Conservation (phyloP, 2,113 vertebrate genomes). For the Brienomyrus longianalis region DNA sequence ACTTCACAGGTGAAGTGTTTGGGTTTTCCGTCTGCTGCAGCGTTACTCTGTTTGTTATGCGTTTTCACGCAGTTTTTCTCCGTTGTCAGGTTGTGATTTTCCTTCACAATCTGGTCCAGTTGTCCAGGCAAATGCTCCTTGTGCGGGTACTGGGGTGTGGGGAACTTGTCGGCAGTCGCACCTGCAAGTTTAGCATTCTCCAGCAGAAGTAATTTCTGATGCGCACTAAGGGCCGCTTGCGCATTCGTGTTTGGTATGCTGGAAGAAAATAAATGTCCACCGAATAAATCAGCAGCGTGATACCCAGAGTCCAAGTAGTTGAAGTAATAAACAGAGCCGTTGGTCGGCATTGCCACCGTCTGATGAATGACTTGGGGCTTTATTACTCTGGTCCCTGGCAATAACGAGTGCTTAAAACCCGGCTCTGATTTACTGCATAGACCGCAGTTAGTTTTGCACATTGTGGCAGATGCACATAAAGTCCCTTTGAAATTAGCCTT, state of each 20-base stretch:
- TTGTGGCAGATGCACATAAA: conserved; percentile 66
- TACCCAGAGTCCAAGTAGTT: conserved; percentile 92
- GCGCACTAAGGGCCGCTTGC: conserved; percentile 75
- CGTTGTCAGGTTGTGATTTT: conserved; percentile 66
- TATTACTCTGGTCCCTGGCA: conserved; percentile 73
- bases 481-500: conserved; percentile 77
- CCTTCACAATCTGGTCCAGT: conserved; percentile 91
- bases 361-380: conserved; percentile 94
- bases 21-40: conserved; percentile 73
- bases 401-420: conserved; percentile 62
- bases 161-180: conserved; percentile 72
- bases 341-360: conserved; percentile 73
- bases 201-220: conserved; percentile 84
- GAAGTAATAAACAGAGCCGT: conserved; percentile 88
- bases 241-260: conserved; percentile 69
- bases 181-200: conserved; percentile 81
- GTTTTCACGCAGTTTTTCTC: conserved; percentile 70
- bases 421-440: conserved; percentile 79
- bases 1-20: conserved; percentile 98
- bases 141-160: conserved; percentile 76
- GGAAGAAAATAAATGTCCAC: conserved; percentile 80
- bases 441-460: conserved; percentile 84
- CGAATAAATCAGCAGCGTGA: conserved; percentile 78
- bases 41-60: conserved; percentile 65
- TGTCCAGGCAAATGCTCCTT: conserved; percentile 89